Conservation (phyloP, 2,888 invertebrate genomes). For the Selenia dentaria region DNA sequence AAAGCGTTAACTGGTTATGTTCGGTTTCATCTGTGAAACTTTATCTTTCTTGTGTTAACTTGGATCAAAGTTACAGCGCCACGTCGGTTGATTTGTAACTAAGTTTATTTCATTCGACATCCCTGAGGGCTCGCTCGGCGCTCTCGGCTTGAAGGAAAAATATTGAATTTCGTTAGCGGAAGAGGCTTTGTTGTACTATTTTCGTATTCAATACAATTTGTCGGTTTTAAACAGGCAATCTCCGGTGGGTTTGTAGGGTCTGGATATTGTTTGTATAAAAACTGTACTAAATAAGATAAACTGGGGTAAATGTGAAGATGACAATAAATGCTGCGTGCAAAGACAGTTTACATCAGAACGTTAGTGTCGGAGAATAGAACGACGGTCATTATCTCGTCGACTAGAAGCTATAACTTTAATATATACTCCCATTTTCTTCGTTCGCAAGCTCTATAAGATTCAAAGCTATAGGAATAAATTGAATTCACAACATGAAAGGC, state of each 20-base stretch:
- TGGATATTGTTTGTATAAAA: slow-evolving; percentile 4
- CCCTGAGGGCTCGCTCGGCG: neutral
- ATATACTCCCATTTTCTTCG: too few relatives aligned
- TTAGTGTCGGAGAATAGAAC: too few relatives aligned
- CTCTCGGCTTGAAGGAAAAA: slow-evolving; percentile 2
- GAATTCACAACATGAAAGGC: too few relatives aligned
- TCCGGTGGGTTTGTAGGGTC: slow-evolving; percentile 10
- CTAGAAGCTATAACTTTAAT: too few relatives aligned
- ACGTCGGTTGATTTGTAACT: slow-evolving; percentile 6
- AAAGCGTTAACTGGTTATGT: neutral
- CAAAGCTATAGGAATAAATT: too few relatives aligned
- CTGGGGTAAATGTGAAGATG: too few relatives aligned
- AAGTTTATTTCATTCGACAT: slow-evolving; percentile 5
- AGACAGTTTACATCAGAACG: too few relatives aligned
- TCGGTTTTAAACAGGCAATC: slow-evolving; percentile 12
- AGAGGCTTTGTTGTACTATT: slow-evolving; percentile 18
- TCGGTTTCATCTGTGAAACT: neutral
- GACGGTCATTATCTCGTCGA: too few relatives aligned
- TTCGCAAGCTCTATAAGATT: too few relatives aligned
- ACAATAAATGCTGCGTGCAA: too few relatives aligned
- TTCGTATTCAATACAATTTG: slow-evolving; percentile 19
- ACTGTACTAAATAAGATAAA: too few relatives aligned
- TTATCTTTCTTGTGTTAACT: neutral
- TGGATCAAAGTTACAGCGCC: neutral
- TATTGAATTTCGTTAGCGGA: slow-evolving; percentile 10